These are phyloP conservation scores for Brienomyrus longianalis DNA, from an alignment of 2,113 vertebrate genomes.

Conservation along the genomic window DNA sequence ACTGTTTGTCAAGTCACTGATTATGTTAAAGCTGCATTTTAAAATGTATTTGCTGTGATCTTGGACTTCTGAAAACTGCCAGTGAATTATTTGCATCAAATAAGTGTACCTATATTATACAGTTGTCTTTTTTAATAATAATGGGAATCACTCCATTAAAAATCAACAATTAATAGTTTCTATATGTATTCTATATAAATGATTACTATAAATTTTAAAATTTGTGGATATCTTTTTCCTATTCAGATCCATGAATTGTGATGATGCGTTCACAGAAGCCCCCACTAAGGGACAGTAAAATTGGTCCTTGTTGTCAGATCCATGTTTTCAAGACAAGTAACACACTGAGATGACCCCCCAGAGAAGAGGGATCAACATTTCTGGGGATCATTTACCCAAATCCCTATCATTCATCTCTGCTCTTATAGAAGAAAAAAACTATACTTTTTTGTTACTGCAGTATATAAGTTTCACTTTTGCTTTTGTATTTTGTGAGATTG, in stretches of 20 bases:
- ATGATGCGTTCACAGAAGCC: background rate
- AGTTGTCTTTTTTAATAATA: background rate
- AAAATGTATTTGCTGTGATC: constrained; percentile 5
- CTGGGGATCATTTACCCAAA: background rate
- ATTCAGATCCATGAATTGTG: background rate
- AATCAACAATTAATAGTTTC: background rate
- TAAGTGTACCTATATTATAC: background rate
- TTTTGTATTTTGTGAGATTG: background rate
- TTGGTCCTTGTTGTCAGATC: background rate
- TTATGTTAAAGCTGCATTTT: background rate
- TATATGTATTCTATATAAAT: background rate
- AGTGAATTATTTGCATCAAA: background rate
- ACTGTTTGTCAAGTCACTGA: background rate
- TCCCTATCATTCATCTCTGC: background rate
- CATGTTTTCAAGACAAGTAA: too few relatives aligned
- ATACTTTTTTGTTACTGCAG: background rate
- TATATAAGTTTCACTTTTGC: background rate
- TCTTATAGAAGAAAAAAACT: background rate
- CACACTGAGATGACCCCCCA: background rate
- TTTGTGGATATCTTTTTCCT: background rate
- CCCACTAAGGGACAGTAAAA: background rate
- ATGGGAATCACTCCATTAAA: background rate
- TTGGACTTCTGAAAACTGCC: background rate
- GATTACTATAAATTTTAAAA: background rate
- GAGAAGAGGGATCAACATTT: background rate